Base-by-base conservation (phyloP, 2,888 invertebrate genomes). In the Drosophila seclusa region DNA sequence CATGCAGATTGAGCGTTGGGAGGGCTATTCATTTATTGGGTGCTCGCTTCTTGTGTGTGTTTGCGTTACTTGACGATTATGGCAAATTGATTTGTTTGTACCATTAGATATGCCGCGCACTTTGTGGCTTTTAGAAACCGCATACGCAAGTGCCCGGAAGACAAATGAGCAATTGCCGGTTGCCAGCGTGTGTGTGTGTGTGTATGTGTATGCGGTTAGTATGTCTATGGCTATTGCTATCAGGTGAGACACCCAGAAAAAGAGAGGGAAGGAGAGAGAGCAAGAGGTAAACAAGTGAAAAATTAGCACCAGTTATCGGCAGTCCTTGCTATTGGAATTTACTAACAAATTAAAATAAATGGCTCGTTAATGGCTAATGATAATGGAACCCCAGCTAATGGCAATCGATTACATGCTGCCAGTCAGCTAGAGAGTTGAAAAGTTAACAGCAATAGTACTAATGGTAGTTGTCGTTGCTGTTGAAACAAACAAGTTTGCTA, bases 51-150 rank as follows among this genome's bases (percentile, higher is more conserved):
- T 45, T n/a, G 24, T 27, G 21, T 48, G 29, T 5, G 42, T 27
- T 29, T 68, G 64, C 58, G 63, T 54, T 60, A 73, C 76, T 74
- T 69, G 73, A 78, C 81, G 85, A 81, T 85, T 84, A 85, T 87
- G 83, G 83, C 83, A 81, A 85, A 87, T 87, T 87, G 85, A 85
- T 85, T 85, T 85, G 87, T 83, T 84, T 84, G 60, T 67, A 53
- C 48, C 71, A 68, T 68, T 74, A 62, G 68, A 74, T 61, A 61
- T 65, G 73, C 60, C 76, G 73, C 79, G 78, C 73, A 84, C 81
- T 84, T 87, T 83, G 87, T 73, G 87, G 84, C 82, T 83, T 76
- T 85, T 80, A 84, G 83, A 84, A 78, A 86, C 50, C 57, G 68
- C 66, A 59, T 68, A 69, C 42, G 60, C 64, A 68, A 67, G 66